phyloP scores from a whole-genome alignment of 2,888 invertebrate genomes.

The Baronia brevicornis region DNA sequence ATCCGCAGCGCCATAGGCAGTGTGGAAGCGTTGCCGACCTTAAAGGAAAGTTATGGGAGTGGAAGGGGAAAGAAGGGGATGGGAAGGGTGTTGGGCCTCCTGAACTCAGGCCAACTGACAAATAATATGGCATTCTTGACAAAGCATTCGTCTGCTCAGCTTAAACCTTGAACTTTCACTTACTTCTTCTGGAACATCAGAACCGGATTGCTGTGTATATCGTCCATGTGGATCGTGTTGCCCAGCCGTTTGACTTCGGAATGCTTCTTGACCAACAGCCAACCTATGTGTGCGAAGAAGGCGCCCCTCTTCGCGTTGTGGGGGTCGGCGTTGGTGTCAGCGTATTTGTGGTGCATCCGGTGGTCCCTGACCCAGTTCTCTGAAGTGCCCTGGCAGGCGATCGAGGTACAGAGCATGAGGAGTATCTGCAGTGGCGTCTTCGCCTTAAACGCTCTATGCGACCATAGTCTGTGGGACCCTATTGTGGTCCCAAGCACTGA shows the following conservation, averaged over 20 bases:
- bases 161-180: slow-evolving; percentile 19
- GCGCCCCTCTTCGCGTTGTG: slow-evolving; percentile 87
- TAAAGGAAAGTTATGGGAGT: no score
- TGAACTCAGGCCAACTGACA: no score
- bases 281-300: slow-evolving; percentile 89
- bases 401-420: slow-evolving; percentile 24
- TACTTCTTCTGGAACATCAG: slow-evolving; percentile 82
- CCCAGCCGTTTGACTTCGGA: slow-evolving; percentile 66
- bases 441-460: slow-evolving; percentile 33
- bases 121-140: no score
- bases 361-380: slow-evolving; percentile 75
- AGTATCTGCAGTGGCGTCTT: slow-evolving; percentile 28
- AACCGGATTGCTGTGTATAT: slow-evolving; percentile 81
- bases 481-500: neutral
- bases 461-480: slow-evolving; percentile 21
- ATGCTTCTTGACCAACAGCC: slow-evolving; percentile 85
- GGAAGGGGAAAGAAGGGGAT: no score
- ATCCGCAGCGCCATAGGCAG: no score
- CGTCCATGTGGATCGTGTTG: slow-evolving; percentile 79
- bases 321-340: slow-evolving; percentile 75
- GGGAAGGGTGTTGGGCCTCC: no score
- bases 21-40: no score
- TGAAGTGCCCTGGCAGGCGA: slow-evolving; percentile 56
- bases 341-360: slow-evolving; percentile 76
- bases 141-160: no score